Conservation (phyloP, 2,113 vertebrate genomes). For the Oncorhynchus kisutch region DNA sequence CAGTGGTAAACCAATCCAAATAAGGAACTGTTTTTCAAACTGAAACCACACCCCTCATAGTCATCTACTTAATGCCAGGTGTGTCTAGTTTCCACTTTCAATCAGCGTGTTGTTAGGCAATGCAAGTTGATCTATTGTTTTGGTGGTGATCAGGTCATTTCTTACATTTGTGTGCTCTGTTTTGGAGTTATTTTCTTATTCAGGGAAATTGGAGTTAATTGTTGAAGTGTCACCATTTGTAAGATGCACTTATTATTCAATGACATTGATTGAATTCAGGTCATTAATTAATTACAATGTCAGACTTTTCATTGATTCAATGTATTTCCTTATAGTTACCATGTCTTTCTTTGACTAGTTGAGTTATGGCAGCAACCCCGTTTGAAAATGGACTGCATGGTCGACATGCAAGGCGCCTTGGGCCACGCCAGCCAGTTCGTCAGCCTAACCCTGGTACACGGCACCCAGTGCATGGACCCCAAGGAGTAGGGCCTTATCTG, state of each 20-base stretch:
- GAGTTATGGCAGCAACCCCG: neutral
- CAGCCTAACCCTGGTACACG: neutral
- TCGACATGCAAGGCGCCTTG: neutral
- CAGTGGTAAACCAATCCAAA: neutral
- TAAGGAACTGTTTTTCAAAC: neutral
- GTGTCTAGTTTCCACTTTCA: neutral
- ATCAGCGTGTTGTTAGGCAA: neutral
- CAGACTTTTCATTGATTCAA: too few relatives aligned
- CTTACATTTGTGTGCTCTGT: neutral
- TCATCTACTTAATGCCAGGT: constrained; percentile 51
- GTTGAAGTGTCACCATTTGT: too few relatives aligned
- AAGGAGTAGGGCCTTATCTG: neutral
- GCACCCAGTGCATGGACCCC: neutral
- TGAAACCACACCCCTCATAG: constrained; percentile 17
- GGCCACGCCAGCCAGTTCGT: neutral
- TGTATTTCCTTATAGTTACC: neutral
- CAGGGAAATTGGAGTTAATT: too few relatives aligned
- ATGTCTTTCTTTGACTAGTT: neutral
- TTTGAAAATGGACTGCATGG: neutral
- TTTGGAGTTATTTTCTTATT: too few relatives aligned
- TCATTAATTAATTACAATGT: too few relatives aligned
- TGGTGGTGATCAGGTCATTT: constrained; percentile 28
- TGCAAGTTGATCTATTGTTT: neutral
- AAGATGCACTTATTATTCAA: too few relatives aligned
- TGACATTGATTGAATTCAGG: too few relatives aligned